A percentile compares a stretch with the other conserved stretches of the same genome.
Evolutionary conservation across 2,113 vertebrate species (phyloP).

Genomic region (Tringa solitaria): DNA sequence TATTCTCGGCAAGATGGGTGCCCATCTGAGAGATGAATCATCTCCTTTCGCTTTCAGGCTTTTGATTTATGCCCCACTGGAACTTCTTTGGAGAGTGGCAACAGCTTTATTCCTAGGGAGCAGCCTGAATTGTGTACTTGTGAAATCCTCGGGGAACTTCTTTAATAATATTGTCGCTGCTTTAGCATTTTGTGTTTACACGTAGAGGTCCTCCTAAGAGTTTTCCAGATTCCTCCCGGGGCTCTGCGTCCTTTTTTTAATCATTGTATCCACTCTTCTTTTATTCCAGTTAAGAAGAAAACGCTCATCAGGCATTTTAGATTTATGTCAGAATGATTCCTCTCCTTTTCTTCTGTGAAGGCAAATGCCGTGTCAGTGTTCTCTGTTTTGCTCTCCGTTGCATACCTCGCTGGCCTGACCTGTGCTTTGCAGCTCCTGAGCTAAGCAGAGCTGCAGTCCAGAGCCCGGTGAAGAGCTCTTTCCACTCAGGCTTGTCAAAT

Average conservation of each 20-base stretch:
- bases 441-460: conserved; percentile 3
- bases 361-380: background rate
- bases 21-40: background rate
- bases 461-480: background rate
- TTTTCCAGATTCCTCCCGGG: background rate
- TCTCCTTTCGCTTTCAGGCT: background rate
- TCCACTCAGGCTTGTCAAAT: conserved; percentile 34
- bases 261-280: background rate
- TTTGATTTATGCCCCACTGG: background rate
- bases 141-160: background rate
- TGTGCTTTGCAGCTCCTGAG: background rate
- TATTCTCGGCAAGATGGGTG: background rate
- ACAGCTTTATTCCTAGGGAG: background rate
- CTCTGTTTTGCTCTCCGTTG: background rate
- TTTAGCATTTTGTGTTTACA: background rate
- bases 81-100: background rate
- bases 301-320: background rate
- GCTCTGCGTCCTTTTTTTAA: background rate
- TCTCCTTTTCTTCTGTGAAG: background rate
- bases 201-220: background rate
- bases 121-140: background rate
- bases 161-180: background rate
- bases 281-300: background rate
- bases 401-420: background rate
- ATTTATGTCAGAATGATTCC: background rate